A percentile compares a stretch with the other conserved stretches of the same genome.
Conservation (phyloP, 2,797 vertebrate species). For the Lophotriccus pileatus region DNA sequence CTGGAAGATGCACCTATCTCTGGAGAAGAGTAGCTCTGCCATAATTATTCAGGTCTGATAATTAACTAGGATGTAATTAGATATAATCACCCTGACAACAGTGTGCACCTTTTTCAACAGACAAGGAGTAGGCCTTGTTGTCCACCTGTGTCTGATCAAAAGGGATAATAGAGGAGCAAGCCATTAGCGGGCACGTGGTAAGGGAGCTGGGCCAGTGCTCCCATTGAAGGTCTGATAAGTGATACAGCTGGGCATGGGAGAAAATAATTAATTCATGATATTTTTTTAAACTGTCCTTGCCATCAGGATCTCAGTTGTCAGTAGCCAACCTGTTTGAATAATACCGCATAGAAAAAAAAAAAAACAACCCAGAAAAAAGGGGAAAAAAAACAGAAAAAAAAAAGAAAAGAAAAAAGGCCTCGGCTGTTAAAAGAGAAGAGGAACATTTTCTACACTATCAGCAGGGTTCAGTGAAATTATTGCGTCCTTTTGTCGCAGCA, state of each 20-base stretch:
- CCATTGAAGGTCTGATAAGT: constrained; percentile 64
- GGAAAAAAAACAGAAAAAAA: background rate
- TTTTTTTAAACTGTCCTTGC: constrained; percentile 48
- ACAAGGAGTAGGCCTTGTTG: constrained; percentile 66
- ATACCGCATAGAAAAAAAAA: background rate
- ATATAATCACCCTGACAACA: constrained; percentile 77
- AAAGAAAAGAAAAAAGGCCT: background rate
- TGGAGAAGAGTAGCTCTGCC: constrained; percentile 46
- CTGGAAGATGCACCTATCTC: constrained; percentile 69
- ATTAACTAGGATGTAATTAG: constrained; percentile 79
- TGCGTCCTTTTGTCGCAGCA: background rate
- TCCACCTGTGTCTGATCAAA: constrained; percentile 74
- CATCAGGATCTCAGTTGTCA: constrained; percentile 59
- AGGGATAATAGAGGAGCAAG: constrained; percentile 58
- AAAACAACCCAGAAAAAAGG: too few species aligned
- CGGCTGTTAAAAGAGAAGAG: background rate
- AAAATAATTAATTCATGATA: constrained; percentile 75
- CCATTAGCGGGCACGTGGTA: constrained; percentile 61
- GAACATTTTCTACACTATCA: background rate
- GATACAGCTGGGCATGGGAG: constrained; percentile 52
- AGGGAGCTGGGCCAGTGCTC: constrained; percentile 51
- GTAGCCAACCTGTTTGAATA: constrained; percentile 52
- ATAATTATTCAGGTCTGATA: constrained; percentile 75
- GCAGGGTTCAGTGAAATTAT: constrained; percentile 39
- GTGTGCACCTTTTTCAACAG: constrained; percentile 71